Conservation (phyloP, 30 jellyfish, hydroid and myxozoan species). For the Kudoa iwatai region DNA sequence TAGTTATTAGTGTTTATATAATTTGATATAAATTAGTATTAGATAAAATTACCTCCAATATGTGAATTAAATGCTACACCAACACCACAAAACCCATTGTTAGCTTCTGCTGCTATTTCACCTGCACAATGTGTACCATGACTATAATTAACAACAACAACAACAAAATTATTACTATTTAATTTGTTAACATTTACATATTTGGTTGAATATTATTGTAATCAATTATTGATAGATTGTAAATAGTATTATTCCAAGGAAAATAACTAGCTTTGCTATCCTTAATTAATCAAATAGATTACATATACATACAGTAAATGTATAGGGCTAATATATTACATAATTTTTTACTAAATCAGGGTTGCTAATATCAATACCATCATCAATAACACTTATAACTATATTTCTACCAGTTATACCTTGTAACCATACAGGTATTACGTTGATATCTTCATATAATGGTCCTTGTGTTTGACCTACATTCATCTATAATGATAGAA, state of each 20-base stretch:
- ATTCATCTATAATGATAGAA: conserved; percentile 13
- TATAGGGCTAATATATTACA: conserved; percentile 7
- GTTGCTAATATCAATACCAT: conserved; percentile 68
- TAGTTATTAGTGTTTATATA: background rate
- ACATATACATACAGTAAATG: too few relatives aligned
- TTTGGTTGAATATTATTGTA: too few relatives aligned
- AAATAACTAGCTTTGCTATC: too few relatives aligned
- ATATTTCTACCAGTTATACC: conserved; percentile 81
- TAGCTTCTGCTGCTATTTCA: conserved; percentile 75
- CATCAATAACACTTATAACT: conserved; percentile 73
- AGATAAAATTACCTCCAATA: conserved; percentile 70
- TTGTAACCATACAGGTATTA: conserved; percentile 80
- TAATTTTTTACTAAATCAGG: conserved; percentile 48
- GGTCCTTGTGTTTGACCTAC: conserved; percentile 96
- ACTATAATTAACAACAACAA: too few relatives aligned
- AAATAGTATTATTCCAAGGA: too few relatives aligned
- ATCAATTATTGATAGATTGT: too few relatives aligned
- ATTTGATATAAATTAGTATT: too few relatives aligned
- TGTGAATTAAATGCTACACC: conserved; percentile 55
- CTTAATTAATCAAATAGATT: too few relatives aligned
- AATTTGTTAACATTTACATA: too few relatives aligned
- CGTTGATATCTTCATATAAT: conserved; percentile 39
- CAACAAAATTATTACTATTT: too few relatives aligned
- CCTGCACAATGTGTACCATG: conserved; percentile 96
- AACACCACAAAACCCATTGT: conserved; percentile 48